Percentiles rank a stretch among this genome's conserved stretches.
phyloP scores from a whole-genome alignment of 2,797 vertebrate species.

The Hippopotamyrus pictus region DNA sequence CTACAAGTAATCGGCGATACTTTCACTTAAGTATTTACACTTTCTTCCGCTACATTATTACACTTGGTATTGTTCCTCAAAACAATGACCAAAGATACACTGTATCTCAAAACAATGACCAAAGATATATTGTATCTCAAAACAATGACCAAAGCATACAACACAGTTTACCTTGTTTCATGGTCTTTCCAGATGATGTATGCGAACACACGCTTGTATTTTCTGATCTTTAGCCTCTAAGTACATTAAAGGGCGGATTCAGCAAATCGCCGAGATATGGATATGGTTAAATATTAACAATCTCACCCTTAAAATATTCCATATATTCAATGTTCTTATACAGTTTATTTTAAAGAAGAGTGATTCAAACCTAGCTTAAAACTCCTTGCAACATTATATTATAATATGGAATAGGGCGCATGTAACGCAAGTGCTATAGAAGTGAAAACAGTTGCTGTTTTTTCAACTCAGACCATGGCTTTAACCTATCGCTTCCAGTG shows the following conservation, averaged over 20 bases:
- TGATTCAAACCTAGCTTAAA: not conserved
- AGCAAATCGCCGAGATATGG: conserved; percentile 20
- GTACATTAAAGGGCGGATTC: conserved; percentile 27
- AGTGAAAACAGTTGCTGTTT: not conserved
- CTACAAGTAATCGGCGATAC: not conserved
- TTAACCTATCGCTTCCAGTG: not conserved
- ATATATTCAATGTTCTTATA: not conserved
- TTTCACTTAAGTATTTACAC: not conserved
- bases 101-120: not conserved
- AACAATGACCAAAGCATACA: not conserved
- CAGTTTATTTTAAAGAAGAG: not conserved
- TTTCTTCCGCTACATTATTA: not conserved
- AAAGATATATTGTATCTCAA: not conserved
- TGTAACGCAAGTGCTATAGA: not conserved
- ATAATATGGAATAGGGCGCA: not conserved
- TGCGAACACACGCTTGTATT: conserved; percentile 33
- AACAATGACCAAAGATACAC: not conserved
- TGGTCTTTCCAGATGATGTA: conserved; percentile 20
- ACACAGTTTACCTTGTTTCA: conserved; percentile 34
- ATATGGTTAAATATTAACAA: conserved; percentile 55
- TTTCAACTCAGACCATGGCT: not conserved
- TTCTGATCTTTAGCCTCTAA: conserved; percentile 43
- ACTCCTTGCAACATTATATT: not conserved
- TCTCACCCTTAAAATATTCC: not conserved
- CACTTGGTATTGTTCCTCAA: not conserved